Conservation (phyloP, 2,888 invertebrate genomes). For the Epinotia brunnichana region DNA sequence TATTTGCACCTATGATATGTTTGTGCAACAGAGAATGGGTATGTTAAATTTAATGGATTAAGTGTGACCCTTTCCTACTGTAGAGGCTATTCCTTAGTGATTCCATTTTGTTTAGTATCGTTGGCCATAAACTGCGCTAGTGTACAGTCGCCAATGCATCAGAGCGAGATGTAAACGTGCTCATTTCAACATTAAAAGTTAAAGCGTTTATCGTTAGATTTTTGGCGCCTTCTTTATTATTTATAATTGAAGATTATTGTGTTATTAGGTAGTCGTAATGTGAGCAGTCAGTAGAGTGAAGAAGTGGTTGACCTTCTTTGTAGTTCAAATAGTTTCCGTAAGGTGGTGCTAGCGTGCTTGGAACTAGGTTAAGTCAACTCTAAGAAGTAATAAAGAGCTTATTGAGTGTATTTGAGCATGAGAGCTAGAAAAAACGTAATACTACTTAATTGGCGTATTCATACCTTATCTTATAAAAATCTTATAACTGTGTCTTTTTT, state of each 20-base stretch:
- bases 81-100: constrained; percentile 63
- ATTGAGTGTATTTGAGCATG: no score
- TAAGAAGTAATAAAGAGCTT: no score
- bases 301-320: no score
- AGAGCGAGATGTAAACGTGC: no score
- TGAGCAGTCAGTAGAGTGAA: no score
- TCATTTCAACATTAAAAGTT: background rate
- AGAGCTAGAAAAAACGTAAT: no score
- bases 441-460: no score
- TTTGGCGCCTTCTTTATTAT: no score
- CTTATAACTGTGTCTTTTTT: no score
- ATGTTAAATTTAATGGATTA: constrained; percentile 47
- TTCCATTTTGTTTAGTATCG: constrained; percentile 65
- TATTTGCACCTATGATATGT: constrained; percentile 24
- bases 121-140: background rate
- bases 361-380: background rate
- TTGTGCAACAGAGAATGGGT: constrained; percentile 56
- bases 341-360: constrained; percentile 2
- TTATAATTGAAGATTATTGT: no score
- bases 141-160: background rate
- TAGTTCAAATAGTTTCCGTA: background rate
- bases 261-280: no score
- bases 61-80: constrained; percentile 61
- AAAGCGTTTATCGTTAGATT: background rate
- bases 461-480: no score